phyloP scores from a whole-genome alignment of 1,140 invertebrate species.

The Homalodisca vitripennis region DNA sequence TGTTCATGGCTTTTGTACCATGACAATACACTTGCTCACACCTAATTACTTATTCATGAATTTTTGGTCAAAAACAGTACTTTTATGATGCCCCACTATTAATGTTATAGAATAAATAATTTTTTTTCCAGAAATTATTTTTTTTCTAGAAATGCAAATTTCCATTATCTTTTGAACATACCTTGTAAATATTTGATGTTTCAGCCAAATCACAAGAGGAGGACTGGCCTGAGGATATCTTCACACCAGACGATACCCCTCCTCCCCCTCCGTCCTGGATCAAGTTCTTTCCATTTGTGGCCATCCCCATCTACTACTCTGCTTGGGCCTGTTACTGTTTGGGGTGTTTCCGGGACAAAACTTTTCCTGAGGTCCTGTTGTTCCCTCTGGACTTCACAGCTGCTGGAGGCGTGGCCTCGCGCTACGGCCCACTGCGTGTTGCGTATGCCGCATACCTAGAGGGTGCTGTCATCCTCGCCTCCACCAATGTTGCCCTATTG shows the following conservation, averaged over 20 bases:
- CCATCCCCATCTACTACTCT: constrained; percentile 56
- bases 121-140: too few species aligned
- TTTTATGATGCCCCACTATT: too few species aligned
- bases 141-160: too few species aligned
- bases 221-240: constrained; percentile 39
- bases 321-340: constrained; percentile 59
- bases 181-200: too few species aligned
- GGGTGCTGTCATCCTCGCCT: constrained; percentile 61
- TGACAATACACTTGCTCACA: too few species aligned
- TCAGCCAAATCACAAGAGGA: background rate
- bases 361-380: constrained; percentile 52
- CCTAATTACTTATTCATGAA: too few species aligned
- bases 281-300: constrained; percentile 50
- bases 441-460: constrained; percentile 66
- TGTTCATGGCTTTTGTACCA: too few species aligned
- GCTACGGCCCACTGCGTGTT: constrained; percentile 57
- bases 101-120: too few species aligned
- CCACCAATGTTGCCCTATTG: constrained; percentile 57
- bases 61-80: too few species aligned
- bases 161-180: too few species aligned
- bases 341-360: constrained; percentile 55
- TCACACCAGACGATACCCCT: constrained; percentile 39
- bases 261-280: constrained; percentile 46
- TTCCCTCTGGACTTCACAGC: constrained; percentile 70
- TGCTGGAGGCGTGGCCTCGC: constrained; percentile 63